Base-by-base conservation (phyloP, 2,888 invertebrate species). In the Orthonychiurus folsomi region DNA sequence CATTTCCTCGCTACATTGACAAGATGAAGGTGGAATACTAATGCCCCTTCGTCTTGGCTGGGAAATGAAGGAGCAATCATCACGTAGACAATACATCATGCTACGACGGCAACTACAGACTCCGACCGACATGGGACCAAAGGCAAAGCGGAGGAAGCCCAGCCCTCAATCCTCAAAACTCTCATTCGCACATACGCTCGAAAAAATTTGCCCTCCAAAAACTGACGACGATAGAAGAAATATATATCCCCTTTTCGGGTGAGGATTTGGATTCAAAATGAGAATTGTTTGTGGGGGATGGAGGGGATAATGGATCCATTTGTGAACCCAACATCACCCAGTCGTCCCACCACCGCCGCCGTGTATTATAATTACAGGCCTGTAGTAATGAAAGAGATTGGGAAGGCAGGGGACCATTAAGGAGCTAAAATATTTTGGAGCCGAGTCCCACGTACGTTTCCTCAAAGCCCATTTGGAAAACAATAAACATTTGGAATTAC, bases 11-110 rank as follows among this genome's bases (percentile, higher is more conserved):
- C 63, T 63, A 66, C 67, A 67, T 68, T 68, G 67, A 69, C 68
- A 69, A 66, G 67, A 69, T 66, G 67, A 54, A 60, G 57, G 52
- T 63, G 64, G 71, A 71, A 69, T 71, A 66, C 69, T 69, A 69
- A 71, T 63, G 60, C 53, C 60, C 56, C 60, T 71, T 70, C 69
- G 66, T 66, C 66, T 63, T 59, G 57, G 58, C 64, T 66, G 66
- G 63, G 66, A 26, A 63, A 65, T 57, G 56, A 59, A 63, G 37
- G 64, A 63, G 64, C 63, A 68, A 68, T 70, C 63, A 67, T 67
- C 68, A 68, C 68, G 66, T 66, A 68, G 63, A 67, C 64, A 60
- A 60, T 65, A 55, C 23, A 18, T 47, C 37, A 37, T 37, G 15
- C n/a, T n/a, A n/a, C n/a, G 53, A 48, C 23, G 24, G 37, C 60